Evolutionary conservation across 1,140 invertebrate species (phyloP).

Genomic region (Euborellia annulipes): DNA sequence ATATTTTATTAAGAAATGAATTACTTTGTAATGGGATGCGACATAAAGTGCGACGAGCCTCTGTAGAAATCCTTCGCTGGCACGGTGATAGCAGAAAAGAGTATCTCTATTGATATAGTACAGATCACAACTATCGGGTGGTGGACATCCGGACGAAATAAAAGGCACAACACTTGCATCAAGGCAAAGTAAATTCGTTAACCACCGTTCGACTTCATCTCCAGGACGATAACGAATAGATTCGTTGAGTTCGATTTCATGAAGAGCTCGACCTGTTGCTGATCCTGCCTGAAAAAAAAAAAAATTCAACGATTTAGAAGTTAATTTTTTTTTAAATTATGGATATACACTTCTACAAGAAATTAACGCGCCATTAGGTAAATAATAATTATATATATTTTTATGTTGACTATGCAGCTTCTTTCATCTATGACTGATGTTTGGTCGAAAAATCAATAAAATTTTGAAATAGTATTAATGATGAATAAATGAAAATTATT

Average conservation of each 20-base stretch:
- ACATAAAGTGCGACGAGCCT: slow-evolving; percentile 86
- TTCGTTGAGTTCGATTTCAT: slow-evolving; percentile 61
- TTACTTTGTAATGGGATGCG: slow-evolving; percentile 90
- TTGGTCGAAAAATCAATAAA: too few species aligned
- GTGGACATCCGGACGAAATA: slow-evolving; percentile 62
- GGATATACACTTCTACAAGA: too few species aligned
- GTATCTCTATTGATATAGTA: slow-evolving; percentile 88
- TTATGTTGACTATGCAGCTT: too few species aligned
- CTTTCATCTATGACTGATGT: too few species aligned
- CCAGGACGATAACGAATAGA: slow-evolving; percentile 85
- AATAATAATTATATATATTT: too few species aligned
- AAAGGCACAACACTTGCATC: slow-evolving; percentile 54
- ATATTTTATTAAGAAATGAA: too few species aligned
- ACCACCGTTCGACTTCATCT: slow-evolving; percentile 84
- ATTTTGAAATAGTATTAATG: too few species aligned
- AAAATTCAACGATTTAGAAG: too few species aligned
- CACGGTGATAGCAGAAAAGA: slow-evolving; percentile 92
- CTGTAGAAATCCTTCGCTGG: slow-evolving; percentile 89
- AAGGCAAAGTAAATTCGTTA: slow-evolving; percentile 81
- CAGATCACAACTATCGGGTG: slow-evolving; percentile 76
- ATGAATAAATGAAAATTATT: too few species aligned
- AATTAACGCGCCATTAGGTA: too few species aligned
- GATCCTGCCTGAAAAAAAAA: slow-evolving; percentile 21
- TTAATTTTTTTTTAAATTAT: too few species aligned
- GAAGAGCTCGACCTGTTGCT: slow-evolving; percentile 1